phyloP scores from a whole-genome alignment of 2,888 invertebrate genomes.

The Chrysolina oricalcia region DNA sequence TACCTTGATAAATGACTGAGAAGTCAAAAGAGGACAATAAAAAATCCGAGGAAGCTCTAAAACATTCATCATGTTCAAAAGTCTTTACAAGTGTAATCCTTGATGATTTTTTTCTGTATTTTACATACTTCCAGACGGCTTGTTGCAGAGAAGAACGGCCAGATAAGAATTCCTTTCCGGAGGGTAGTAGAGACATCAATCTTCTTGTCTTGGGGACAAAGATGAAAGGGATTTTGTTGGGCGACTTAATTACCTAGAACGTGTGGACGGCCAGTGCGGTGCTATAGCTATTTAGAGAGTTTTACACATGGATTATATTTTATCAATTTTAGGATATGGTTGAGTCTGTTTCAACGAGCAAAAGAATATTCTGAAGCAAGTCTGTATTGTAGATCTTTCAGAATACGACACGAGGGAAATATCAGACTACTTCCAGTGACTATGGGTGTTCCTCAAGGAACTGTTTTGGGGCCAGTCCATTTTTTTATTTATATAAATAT shows the following conservation, averaged over 20 bases:
- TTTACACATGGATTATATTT: background rate
- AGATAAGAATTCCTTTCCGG: slow-evolving; percentile 50
- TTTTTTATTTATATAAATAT: too few species aligned
- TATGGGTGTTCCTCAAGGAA: too few species aligned
- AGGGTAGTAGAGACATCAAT: slow-evolving; percentile 48
- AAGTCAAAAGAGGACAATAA: slow-evolving; percentile 43
- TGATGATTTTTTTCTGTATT: slow-evolving; percentile 49
- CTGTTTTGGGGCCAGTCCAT: too few species aligned
- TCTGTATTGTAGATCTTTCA: too few species aligned
- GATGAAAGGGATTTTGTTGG: slow-evolving; percentile 47
- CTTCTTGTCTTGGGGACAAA: slow-evolving; percentile 46
- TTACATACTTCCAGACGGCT: slow-evolving; percentile 46
- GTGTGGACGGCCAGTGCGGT: slow-evolving; percentile 41
- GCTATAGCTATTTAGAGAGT: background rate
- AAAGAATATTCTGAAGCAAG: too few species aligned
- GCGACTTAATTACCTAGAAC: slow-evolving; percentile 51
- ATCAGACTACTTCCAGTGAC: too few species aligned
- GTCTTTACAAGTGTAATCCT: slow-evolving; percentile 46
- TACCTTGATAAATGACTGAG: slow-evolving; percentile 40
- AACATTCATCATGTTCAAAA: slow-evolving; percentile 53
- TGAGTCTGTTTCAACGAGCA: too few species aligned
- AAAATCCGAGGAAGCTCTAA: slow-evolving; percentile 47
- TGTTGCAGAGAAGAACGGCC: slow-evolving; percentile 39
- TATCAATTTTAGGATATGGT: too few species aligned
- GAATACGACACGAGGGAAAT: too few species aligned